Percentiles rank a stretch among this genome's conserved stretches.
phyloP scores from a whole-genome alignment of 1,140 invertebrate genomes.

The Aricia agestis region DNA sequence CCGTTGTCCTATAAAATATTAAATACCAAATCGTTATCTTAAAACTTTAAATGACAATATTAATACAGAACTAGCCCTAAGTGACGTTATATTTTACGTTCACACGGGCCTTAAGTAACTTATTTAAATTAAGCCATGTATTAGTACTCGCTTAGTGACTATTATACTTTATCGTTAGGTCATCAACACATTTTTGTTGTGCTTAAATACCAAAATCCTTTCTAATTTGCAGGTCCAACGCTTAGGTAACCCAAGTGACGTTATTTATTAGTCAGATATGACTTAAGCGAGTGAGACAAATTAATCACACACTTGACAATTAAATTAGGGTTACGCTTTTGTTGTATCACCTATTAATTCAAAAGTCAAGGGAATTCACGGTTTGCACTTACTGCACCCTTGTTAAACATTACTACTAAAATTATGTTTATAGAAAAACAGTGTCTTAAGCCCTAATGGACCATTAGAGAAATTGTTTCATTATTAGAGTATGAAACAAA shows the following conservation, averaged over 20 bases:
- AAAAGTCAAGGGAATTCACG: neutral
- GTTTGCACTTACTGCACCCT: too few relatives aligned
- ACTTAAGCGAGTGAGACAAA: slow-evolving; percentile 7
- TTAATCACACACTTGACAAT: neutral
- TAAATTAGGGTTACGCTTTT: neutral
- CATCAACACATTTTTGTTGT: slow-evolving; percentile 14
- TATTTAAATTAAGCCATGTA: slow-evolving; percentile 10
- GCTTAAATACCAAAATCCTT: slow-evolving; percentile 14
- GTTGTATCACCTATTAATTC: neutral
- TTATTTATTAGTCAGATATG: slow-evolving; percentile 16
- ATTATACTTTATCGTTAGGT: slow-evolving; percentile 15
- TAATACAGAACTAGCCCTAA: neutral
- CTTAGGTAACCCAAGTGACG: slow-evolving; percentile 10
- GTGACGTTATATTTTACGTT: neutral
- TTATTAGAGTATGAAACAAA: too few relatives aligned
- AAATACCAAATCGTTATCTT: neutral
- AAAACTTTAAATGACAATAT: neutral
- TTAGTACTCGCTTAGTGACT: neutral
- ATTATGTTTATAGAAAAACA: too few relatives aligned
- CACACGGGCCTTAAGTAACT: slow-evolving; percentile 10
- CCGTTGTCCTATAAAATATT: neutral
- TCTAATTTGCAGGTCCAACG: slow-evolving; percentile 12
- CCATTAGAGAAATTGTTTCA: too few relatives aligned
- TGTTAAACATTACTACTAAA: too few relatives aligned
- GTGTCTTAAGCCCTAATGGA: too few relatives aligned